Evolutionary conservation across 2,888 invertebrate genomes (phyloP).

Genomic region (Gortyna flavago): DNA sequence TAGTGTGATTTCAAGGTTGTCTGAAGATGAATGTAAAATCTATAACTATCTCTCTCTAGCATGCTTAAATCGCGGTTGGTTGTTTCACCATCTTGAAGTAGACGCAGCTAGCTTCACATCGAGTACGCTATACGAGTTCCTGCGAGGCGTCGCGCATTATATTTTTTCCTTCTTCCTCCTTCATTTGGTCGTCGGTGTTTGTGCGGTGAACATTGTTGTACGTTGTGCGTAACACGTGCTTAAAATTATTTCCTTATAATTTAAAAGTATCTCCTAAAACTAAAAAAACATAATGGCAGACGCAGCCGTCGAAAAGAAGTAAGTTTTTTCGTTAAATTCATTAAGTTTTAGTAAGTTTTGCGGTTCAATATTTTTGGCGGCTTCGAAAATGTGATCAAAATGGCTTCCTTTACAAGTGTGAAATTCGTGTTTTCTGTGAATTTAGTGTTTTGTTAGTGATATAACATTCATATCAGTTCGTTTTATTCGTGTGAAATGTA

Average conservation of each 20-base stretch:
- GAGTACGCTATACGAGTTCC: slow-evolving; percentile 71
- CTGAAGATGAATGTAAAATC: slow-evolving; percentile 66
- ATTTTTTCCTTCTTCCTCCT: slow-evolving; percentile 85
- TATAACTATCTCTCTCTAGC: slow-evolving; percentile 75
- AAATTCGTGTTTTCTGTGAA: slow-evolving; percentile 74
- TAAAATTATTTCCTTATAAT: slow-evolving; percentile 72
- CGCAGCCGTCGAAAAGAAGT: slow-evolving; percentile 92
- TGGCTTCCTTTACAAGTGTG: slow-evolving; percentile 88
- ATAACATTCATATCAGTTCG: not conserved
- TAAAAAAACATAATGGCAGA: slow-evolving; percentile 91
- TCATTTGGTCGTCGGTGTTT: slow-evolving; percentile 89
- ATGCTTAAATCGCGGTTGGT: slow-evolving; percentile 20
- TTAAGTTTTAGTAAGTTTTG: slow-evolving; percentile 67
- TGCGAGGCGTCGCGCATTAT: slow-evolving; percentile 81
- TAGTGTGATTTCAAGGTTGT: slow-evolving; percentile 83
- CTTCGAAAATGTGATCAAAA: slow-evolving; percentile 89
- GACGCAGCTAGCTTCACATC: slow-evolving; percentile 77
- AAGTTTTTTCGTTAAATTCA: slow-evolving; percentile 83
- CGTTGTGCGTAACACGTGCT: slow-evolving; percentile 86
- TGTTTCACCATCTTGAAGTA: slow-evolving; percentile 76
- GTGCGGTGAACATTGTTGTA: slow-evolving; percentile 86
- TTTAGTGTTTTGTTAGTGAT: slow-evolving; percentile 56
- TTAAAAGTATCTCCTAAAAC: slow-evolving; percentile 72
- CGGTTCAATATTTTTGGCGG: slow-evolving; percentile 84
- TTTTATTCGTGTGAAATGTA: slow-evolving; percentile 47